These are phyloP conservation scores for Hippasteria phrygiana DNA, from an alignment of 53 echinoderm and acorn worm genomes.

Conservation along the genomic window DNA sequence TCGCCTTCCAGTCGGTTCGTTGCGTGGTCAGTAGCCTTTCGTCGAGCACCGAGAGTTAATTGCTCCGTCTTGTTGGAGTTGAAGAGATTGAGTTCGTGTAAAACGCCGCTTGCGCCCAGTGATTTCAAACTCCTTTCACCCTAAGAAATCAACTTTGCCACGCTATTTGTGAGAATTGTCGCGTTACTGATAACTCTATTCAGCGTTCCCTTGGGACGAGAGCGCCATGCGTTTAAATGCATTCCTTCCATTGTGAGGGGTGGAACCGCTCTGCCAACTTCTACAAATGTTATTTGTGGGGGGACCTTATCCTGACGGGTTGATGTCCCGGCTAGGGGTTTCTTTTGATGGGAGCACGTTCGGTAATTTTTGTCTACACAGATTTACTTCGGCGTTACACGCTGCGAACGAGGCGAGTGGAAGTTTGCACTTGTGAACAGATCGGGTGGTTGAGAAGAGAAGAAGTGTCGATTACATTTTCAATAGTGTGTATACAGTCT, in stretches of 20 bases:
- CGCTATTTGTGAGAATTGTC: neutral
- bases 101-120: neutral
- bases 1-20: neutral
- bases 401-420: neutral
- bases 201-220: neutral
- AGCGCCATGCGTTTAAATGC: neutral
- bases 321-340: neutral
- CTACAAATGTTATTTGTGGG: neutral
- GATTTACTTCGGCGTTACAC: neutral
- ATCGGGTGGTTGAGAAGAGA: neutral
- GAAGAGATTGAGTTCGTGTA: neutral
- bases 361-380: neutral
- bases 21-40: neutral
- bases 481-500: too few species aligned
- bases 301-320: neutral
- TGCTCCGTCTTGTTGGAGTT: neutral
- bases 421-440: neutral
- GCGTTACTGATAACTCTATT: neutral
- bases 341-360: slow-evolving; percentile 10
- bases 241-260: neutral
- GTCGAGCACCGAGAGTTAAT: neutral
- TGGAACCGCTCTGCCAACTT: neutral
- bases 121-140: neutral
- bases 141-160: neutral
- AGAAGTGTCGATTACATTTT: neutral